phyloP scores from a whole-genome alignment of 2,113 vertebrate species.

The Xiphophorus hellerii region DNA sequence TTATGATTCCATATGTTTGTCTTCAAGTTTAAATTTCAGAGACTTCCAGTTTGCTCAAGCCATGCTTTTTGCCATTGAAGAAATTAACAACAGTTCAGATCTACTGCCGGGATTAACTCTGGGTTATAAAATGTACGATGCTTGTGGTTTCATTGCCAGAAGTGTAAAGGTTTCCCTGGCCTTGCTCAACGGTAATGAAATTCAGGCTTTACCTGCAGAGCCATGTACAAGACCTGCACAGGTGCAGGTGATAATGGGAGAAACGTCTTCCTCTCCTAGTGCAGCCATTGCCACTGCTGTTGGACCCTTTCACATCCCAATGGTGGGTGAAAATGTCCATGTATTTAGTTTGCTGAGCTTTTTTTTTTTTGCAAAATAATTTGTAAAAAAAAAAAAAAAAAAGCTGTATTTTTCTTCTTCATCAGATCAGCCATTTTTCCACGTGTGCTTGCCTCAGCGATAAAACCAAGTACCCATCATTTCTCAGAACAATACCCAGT shows the following conservation, averaged over 20 bases:
- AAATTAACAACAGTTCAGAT: conserved; percentile 78
- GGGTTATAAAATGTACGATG: conserved; percentile 78
- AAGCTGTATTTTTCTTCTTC: not conserved
- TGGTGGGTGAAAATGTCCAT: conserved; percentile 60
- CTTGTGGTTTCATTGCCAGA: conserved; percentile 65
- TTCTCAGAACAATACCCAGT: conserved; percentile 70
- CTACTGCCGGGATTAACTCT: conserved; percentile 75
- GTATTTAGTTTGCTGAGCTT: not conserved
- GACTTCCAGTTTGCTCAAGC: conserved; percentile 75
- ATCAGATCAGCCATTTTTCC: conserved; percentile 75
- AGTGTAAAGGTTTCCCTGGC: conserved; percentile 64
- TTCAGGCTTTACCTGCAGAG: not conserved
- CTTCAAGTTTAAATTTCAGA: conserved; percentile 73
- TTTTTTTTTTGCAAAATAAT: not conserved
- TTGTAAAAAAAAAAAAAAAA: not conserved
- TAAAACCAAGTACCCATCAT: conserved; percentile 71
- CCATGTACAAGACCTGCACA: conserved; percentile 61
- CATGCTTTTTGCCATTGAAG: conserved; percentile 79
- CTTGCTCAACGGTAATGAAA: conserved; percentile 63
- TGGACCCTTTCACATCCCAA: conserved; percentile 72
- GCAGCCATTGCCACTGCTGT: conserved; percentile 73
- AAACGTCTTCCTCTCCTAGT: conserved; percentile 69
- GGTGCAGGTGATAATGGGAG: conserved; percentile 74
- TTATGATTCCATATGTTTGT: not conserved
- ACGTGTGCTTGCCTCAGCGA: conserved; percentile 76